These are phyloP conservation scores for Sylvia borin DNA, from an alignment of 2,797 vertebrate genomes.

Conservation along the genomic window DNA sequence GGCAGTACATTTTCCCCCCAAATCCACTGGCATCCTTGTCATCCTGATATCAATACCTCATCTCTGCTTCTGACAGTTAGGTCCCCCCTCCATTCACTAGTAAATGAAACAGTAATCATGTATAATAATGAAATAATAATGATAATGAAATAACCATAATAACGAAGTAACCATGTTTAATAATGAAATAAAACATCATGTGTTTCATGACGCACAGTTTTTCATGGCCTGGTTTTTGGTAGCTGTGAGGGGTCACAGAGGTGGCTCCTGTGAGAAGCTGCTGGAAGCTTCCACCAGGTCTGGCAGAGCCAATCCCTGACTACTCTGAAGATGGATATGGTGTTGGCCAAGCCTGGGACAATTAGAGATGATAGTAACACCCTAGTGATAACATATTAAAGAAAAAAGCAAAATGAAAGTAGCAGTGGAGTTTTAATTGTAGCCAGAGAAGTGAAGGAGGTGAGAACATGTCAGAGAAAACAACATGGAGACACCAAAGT, in stretches of 20 bases:
- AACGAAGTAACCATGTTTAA: neutral
- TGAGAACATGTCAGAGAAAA: neutral
- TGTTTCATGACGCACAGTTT: neutral
- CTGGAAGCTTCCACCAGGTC: neutral
- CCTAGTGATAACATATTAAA: neutral
- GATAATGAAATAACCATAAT: neutral
- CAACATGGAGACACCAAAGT: rapidly evolving
- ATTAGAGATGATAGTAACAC: rapidly evolving
- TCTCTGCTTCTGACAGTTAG: neutral
- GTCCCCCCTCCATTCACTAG: neutral
- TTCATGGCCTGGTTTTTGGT: neutral
- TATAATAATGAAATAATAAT: neutral
- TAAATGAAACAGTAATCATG: neutral
- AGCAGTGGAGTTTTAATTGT: neutral
- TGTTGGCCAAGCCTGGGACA: neutral
- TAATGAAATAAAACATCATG: neutral
- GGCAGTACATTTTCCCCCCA: neutral
- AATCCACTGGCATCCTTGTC: neutral
- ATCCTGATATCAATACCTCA: neutral
- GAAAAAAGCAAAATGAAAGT: neutral
- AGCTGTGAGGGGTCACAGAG: neutral
- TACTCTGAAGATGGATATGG: neutral
- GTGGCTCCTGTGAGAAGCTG: too few relatives aligned
- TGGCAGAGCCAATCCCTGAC: too few relatives aligned
- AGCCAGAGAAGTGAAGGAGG: neutral